Conservation (phyloP, 2,888 invertebrate genomes). For the Cacoxenus indagator region DNA sequence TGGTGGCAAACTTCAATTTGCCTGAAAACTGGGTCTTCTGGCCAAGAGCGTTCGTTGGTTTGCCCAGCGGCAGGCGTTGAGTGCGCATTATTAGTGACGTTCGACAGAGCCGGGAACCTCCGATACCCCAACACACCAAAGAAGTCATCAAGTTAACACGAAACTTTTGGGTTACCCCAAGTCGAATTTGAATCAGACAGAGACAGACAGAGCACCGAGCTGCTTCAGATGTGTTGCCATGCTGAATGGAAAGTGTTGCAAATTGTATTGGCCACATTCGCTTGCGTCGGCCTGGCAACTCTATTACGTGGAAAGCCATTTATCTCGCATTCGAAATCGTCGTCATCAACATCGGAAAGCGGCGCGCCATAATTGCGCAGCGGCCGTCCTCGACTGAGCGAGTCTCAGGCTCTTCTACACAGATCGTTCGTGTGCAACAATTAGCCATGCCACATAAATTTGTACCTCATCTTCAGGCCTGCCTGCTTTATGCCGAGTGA, state of each 20-base stretch:
- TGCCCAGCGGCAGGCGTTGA: background rate
- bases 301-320: constrained; percentile 40
- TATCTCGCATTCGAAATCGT: constrained; percentile 45
- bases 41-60: constrained; percentile 14
- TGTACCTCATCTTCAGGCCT: constrained; percentile 47
- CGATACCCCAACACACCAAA: background rate
- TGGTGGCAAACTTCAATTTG: background rate
- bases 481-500: background rate
- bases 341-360: background rate
- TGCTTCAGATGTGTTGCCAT: no score
- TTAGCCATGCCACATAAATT: constrained; percentile 69
- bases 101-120: background rate
- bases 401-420: constrained; percentile 42
- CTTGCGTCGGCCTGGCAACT: background rate
- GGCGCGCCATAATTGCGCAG: constrained; percentile 66
- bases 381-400: no score
- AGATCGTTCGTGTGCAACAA: constrained; percentile 51
- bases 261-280: background rate
- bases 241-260: constrained; percentile 2
- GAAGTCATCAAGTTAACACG: no score
- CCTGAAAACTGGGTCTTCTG: constrained; percentile 32
- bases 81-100: constrained; percentile 31
- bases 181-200: no score
- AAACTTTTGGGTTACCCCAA: no score
- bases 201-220: no score